Percentiles rank a stretch among this genome's conserved stretches.
These are phyloP conservation scores for Salvelinus alpinus DNA, from an alignment of 2,113 vertebrate species.

Conservation along the genomic window DNA sequence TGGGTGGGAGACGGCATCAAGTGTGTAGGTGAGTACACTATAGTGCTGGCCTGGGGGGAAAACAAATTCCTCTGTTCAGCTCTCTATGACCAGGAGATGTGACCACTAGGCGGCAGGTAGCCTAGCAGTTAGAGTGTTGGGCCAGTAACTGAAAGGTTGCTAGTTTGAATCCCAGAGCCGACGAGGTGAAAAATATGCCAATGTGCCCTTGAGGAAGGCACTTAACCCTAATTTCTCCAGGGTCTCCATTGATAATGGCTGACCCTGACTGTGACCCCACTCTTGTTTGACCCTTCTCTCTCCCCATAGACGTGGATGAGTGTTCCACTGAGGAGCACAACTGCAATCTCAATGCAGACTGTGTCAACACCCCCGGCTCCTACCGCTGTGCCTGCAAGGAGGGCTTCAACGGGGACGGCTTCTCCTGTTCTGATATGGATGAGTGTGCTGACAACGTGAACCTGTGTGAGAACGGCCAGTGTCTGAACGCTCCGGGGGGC, in stretches of 20 bases:
- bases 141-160: too few species aligned
- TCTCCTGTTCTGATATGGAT: slow-evolving; percentile 89
- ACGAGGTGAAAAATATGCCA: too few species aligned
- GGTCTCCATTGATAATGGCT: too few species aligned
- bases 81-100: too few species aligned
- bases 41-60: background rate
- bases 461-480: slow-evolving; percentile 92
- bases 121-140: too few species aligned
- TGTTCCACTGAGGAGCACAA: slow-evolving; percentile 82
- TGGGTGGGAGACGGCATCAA: slow-evolving; percentile 89
- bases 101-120: too few species aligned
- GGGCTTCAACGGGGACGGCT: slow-evolving; percentile 87
- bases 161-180: too few species aligned
- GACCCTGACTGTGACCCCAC: too few species aligned
- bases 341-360: slow-evolving; percentile 87
- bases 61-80: too few species aligned
- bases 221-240: too few species aligned
- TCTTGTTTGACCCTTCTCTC: background rate
- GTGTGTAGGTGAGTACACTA: slow-evolving; percentile 83
- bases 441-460: slow-evolving; percentile 89
- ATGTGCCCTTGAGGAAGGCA: too few species aligned
- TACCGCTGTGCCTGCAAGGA: slow-evolving; percentile 86
- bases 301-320: slow-evolving; percentile 84
- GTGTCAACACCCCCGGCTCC: slow-evolving; percentile 85
- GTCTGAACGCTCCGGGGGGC: slow-evolving; percentile 87